Evolutionary conservation across 2,113 vertebrate species (phyloP).

Genomic region (Todiramphus saurophagus): DNA sequence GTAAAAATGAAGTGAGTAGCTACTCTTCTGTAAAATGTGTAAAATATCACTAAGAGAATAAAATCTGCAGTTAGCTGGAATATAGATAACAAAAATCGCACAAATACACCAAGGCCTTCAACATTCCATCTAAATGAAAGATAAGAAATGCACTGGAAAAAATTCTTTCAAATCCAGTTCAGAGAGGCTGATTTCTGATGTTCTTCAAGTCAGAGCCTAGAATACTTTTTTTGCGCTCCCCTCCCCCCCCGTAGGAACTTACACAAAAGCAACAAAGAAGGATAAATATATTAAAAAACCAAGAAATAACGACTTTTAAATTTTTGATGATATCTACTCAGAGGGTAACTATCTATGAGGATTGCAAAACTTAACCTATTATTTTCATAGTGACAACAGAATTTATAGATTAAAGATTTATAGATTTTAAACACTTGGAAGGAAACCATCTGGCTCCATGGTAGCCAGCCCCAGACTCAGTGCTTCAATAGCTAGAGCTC

Average conservation of each 20-base stretch:
- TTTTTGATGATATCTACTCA: conserved; percentile 66
- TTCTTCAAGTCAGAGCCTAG: background rate
- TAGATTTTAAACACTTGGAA: conserved; percentile 65
- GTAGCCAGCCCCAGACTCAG: conserved; percentile 18
- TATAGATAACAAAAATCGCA: background rate
- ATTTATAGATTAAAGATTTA: conserved; percentile 70
- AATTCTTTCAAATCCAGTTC: background rate
- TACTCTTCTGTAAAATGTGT: background rate
- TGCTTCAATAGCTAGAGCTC: conserved; percentile 35
- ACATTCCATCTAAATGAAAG: background rate
- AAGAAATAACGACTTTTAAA: conserved; percentile 67
- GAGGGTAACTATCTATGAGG: conserved; percentile 61
- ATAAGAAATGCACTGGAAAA: background rate
- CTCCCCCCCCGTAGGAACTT: background rate
- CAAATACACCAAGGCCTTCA: conserved; percentile 5
- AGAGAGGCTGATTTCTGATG: conserved; percentile 38
- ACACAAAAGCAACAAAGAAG: conserved; percentile 47
- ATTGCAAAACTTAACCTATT: conserved; percentile 64
- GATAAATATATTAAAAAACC: conserved; percentile 62
- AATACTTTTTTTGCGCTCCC: background rate
- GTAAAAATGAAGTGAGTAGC: background rate
- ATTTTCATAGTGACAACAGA: conserved; percentile 64
- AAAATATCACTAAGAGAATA: background rate
- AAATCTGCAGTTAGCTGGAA: background rate
- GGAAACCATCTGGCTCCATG: background rate